A percentile compares a stretch with the other conserved stretches of the same genome.
These are phyloP conservation scores for Rhagoletis zephyria DNA, from an alignment of 1,140 invertebrate genomes.

Conservation along the genomic window DNA sequence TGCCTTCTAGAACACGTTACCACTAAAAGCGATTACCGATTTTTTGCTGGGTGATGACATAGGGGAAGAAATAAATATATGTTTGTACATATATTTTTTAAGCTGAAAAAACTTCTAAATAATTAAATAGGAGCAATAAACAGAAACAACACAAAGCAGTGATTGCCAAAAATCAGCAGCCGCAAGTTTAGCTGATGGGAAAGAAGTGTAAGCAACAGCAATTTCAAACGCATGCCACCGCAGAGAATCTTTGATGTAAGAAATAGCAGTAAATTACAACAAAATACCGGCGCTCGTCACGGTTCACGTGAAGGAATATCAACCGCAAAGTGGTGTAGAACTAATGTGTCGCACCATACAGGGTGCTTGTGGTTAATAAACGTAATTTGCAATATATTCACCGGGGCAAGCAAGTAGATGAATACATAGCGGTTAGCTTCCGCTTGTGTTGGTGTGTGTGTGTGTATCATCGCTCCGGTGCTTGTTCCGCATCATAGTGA, in stretches of 20 bases:
- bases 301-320: background rate
- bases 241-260: conserved; percentile 7
- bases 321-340: background rate
- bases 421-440: background rate
- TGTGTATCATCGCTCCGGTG: background rate
- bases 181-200: background rate
- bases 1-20: too few relatives aligned
- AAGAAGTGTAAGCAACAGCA: background rate
- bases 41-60: background rate
- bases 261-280: background rate
- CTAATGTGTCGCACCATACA: background rate
- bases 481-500: too few relatives aligned
- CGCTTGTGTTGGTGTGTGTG: background rate
- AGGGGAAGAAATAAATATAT: background rate
- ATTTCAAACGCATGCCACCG: background rate
- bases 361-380: conserved; percentile 23
- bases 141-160: background rate
- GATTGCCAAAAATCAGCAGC: conserved; percentile 4
- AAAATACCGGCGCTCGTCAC: background rate
- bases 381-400: background rate
- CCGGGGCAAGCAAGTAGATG: background rate
- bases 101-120: too few relatives aligned
- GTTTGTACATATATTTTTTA: too few relatives aligned
- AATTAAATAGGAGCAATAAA: background rate
- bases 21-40: too few relatives aligned